Base-by-base conservation (phyloP, 30 jellyfish, hydroid and myxozoan genomes). In the Nemopilema nomurai region DNA sequence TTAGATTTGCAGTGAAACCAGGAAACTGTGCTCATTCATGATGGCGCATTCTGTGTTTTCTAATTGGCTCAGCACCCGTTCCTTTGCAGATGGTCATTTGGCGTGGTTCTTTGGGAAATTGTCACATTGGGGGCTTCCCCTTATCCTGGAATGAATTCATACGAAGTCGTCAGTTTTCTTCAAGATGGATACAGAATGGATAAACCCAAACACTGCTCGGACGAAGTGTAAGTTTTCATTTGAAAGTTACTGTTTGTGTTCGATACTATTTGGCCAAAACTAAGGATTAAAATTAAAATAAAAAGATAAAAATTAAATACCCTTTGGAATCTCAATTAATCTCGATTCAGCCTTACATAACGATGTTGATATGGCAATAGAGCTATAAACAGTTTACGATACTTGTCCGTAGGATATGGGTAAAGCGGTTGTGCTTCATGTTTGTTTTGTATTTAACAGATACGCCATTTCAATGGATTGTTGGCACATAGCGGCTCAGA, bases 111-210 rank as follows among this genome's bases (percentile, higher is more conserved):
- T 74, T 94, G 99, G 99, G 99, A 94, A 72, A 78, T 94, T 30
- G 87, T 94, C 28, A 94, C 99, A 8, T 90, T 94, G 21, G 99
- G 99, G 16, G 99, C 97, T 13, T 94, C 99, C 23, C 99, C 99
- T 1, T 94, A 94, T 62, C 99, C 99, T 21, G 99, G 99, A 6
- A 83, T 94, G 96, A 89, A 84, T 77, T 84, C 99, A 19, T 85
- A 94, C 70, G 99, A 94, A 67, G 96, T 94, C 18, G 97, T 94
- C 72, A 89, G 97, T 53, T 94, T 94, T 28, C 72, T 94, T 25
- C 97, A 90, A 94, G 99, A 90, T 76, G 99, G 99, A 16, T 89
- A 89, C 88, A 32, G 99, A 76, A 94, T 94, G 99, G 97, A 89
- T 41, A 88, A 85, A 49, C 99, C 99, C 29, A 89, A 94, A 73